Percentiles rank a stretch among this genome's conserved stretches.
phyloP scores from a whole-genome alignment of 2,888 invertebrate genomes.

The Corbicula japonica region DNA sequence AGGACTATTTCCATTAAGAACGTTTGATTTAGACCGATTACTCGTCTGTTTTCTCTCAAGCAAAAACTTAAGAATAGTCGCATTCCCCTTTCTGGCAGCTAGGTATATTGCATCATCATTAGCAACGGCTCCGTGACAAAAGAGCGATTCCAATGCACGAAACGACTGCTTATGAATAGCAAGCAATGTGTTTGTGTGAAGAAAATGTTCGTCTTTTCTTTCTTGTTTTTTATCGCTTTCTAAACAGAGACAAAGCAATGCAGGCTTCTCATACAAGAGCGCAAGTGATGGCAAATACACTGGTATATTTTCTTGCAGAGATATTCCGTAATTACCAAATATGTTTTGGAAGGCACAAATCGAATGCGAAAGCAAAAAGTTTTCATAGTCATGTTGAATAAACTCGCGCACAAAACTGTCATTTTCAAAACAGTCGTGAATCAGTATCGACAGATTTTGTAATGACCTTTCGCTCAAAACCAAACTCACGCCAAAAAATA shows the following conservation, averaged over 20 bases:
- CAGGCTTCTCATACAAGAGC: not conserved
- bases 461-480: not conserved
- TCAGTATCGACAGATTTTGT: not conserved
- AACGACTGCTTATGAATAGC: not conserved
- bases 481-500: too few relatives aligned
- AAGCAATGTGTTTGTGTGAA: not conserved
- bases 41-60: not conserved
- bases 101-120: not conserved
- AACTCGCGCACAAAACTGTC: not conserved
- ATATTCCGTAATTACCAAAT: not conserved
- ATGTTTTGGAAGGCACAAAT: not conserved
- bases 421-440: slow-evolving; percentile 1
- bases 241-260: not conserved
- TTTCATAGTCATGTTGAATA: not conserved
- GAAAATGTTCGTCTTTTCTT: not conserved
- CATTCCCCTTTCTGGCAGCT: not conserved
- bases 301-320: not conserved
- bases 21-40: not conserved
- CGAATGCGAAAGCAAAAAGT: not conserved
- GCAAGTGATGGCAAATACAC: not conserved
- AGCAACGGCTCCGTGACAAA: not conserved
- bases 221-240: too few relatives aligned
- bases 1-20: not conserved
- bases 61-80: not conserved
- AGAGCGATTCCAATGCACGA: not conserved